These are phyloP conservation scores for Bombylius major DNA, from an alignment of 2,888 invertebrate genomes.

Conservation along the genomic window DNA sequence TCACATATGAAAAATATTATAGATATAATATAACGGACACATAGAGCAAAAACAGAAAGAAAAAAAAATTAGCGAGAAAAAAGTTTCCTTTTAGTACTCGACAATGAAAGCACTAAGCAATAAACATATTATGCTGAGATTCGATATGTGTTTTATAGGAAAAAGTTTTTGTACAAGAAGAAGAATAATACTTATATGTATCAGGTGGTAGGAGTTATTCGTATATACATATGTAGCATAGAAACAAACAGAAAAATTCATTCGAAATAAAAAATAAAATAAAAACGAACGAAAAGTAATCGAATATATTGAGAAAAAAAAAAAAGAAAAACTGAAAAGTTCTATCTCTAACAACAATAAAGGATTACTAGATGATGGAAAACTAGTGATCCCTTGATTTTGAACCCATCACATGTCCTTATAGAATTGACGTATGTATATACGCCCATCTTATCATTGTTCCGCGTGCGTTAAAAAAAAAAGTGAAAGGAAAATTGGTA, in stretches of 20 bases:
- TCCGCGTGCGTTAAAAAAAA: background rate
- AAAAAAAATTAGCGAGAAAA: background rate
- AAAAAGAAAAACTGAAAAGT: background rate
- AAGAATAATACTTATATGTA: no score
- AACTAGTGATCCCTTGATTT: conserved; percentile 4
- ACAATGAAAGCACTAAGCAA: no score
- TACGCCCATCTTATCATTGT: background rate
- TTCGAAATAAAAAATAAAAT: background rate
- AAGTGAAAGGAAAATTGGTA: background rate
- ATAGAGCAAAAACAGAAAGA: background rate
- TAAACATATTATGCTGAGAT: no score
- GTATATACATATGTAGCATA: background rate
- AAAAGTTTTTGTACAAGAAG: no score
- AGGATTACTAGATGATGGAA: conserved; percentile 2
- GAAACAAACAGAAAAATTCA: background rate
- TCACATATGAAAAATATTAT: conserved; percentile 11
- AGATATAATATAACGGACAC: conserved; percentile 6
- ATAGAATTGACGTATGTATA: background rate
- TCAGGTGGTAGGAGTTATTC: no score
- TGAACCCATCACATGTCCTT: conserved; percentile 8
- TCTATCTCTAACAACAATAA: background rate
- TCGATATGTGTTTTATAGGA: no score
- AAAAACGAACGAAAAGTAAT: no score
- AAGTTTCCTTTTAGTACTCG: no score
- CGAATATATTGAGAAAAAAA: no score